These are phyloP conservation scores for Artibeus lituratus DNA, from an alignment of 2,797 vertebrate genomes.

Conservation along the genomic window DNA sequence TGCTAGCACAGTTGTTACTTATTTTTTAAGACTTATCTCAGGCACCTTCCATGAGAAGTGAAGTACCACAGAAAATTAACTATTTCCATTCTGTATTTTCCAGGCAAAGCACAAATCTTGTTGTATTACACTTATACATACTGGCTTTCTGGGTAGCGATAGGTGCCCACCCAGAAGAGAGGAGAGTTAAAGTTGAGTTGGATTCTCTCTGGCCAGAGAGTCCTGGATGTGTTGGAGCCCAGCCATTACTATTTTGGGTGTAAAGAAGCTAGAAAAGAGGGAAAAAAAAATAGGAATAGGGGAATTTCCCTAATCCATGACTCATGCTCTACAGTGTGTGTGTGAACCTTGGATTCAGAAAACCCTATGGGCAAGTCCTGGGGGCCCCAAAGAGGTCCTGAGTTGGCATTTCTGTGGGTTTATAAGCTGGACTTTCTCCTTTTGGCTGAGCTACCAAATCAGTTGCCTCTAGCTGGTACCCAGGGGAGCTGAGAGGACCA, in stretches of 20 bases:
- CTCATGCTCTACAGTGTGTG: background rate
- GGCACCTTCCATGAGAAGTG: background rate
- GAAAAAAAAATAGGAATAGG: background rate
- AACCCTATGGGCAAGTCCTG: background rate
- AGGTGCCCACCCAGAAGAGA: fast-evolving
- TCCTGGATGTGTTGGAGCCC: background rate
- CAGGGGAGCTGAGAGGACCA: background rate
- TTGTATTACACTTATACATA: fast-evolving
- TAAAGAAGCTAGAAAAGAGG: background rate
- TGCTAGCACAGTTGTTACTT: background rate
- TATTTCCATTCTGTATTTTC: background rate
- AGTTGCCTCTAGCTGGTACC: background rate
- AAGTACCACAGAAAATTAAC: background rate
- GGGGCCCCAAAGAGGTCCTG: background rate
- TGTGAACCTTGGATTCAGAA: background rate
- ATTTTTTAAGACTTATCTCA: background rate
- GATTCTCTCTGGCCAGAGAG: background rate
- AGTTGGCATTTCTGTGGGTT: background rate
- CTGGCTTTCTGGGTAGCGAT: background rate
- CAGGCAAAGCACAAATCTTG: background rate
- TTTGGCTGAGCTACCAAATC: background rate
- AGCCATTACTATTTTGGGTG: background rate
- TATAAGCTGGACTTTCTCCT: background rate
- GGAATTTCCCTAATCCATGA: background rate
- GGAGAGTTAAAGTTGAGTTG: background rate